Percentiles rank a stretch among this genome's conserved stretches.
Conservation (phyloP, 2,113 vertebrate species). For the Ginglymostoma cirratum region DNA sequence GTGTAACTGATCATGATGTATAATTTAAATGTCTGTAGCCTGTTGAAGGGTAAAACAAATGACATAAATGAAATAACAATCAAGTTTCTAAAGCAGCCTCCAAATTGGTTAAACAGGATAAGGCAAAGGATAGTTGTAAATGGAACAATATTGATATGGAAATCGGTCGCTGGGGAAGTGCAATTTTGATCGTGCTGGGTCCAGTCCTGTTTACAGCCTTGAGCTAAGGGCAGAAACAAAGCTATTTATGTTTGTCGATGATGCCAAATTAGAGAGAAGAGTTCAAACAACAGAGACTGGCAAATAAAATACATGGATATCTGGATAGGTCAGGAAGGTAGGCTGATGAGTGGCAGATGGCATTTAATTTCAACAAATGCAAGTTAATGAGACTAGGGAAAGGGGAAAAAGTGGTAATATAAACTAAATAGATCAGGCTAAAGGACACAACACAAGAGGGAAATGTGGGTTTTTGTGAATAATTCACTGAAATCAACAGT, state of each 20-base stretch:
- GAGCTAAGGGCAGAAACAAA: background rate
- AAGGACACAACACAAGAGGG: conserved; percentile 4
- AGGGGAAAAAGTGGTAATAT: background rate
- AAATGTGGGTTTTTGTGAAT: background rate
- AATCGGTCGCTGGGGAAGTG: background rate
- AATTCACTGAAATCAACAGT: background rate
- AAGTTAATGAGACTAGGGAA: conserved; percentile 16
- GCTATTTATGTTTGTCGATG: background rate
- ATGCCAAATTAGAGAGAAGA: background rate
- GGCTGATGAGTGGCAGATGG: conserved; percentile 15
- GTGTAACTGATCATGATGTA: background rate
- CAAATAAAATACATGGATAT: background rate
- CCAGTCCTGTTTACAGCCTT: background rate
- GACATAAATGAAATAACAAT: background rate
- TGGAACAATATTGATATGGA: background rate
- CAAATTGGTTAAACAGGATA: background rate
- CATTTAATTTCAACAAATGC: conserved; percentile 30
- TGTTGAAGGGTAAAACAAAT: background rate
- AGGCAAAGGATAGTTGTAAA: background rate
- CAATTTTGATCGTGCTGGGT: background rate
- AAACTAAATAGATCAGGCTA: conserved; percentile 18
- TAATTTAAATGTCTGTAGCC: background rate
- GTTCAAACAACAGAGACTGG: background rate
- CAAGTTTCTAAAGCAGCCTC: conserved; percentile 1
- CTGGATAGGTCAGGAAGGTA: conserved; percentile 12